Conservation (phyloP, 2,113 vertebrate species). For the Tiliqua scincoides region DNA sequence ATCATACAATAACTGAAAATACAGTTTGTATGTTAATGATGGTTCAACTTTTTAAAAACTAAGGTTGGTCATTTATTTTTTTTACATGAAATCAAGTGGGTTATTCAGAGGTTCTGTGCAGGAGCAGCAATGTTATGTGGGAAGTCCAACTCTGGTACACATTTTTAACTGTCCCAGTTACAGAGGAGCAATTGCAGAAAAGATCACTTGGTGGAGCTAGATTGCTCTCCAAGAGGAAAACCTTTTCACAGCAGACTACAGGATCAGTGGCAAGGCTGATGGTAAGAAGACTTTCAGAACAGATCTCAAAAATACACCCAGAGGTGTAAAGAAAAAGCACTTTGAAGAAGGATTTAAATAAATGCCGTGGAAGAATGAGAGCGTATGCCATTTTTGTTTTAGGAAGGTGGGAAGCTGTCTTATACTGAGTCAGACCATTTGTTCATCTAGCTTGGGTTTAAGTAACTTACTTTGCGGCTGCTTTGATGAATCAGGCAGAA, state of each 20-base stretch:
- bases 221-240: slow-evolving; percentile 61
- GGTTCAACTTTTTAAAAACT: background rate
- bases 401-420: too few relatives aligned
- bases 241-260: slow-evolving; percentile 26
- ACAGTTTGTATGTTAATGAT: background rate
- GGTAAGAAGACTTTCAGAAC: slow-evolving; percentile 1
- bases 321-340: slow-evolving; percentile 27
- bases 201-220: slow-evolving; percentile 77
- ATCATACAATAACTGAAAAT: background rate
- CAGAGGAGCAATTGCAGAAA: slow-evolving; percentile 43
- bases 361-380: slow-evolving; percentile 47
- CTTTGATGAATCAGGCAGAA: background rate
- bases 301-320: background rate
- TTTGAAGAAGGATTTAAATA: slow-evolving; percentile 43
- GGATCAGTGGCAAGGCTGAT: slow-evolving; percentile 1
- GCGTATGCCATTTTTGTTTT: slow-evolving; percentile 42
- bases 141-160: background rate
- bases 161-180: background rate
- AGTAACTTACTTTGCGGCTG: slow-evolving; percentile 34
- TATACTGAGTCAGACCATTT: too few relatives aligned
- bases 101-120: background rate
- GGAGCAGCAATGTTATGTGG: background rate
- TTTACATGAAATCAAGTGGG: background rate
- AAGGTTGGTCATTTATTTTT: background rate
- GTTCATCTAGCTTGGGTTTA: slow-evolving; percentile 27